Evolutionary conservation across 2,888 invertebrate genomes (phyloP).

Genomic region (Cylindroiulus punctatus): DNA sequence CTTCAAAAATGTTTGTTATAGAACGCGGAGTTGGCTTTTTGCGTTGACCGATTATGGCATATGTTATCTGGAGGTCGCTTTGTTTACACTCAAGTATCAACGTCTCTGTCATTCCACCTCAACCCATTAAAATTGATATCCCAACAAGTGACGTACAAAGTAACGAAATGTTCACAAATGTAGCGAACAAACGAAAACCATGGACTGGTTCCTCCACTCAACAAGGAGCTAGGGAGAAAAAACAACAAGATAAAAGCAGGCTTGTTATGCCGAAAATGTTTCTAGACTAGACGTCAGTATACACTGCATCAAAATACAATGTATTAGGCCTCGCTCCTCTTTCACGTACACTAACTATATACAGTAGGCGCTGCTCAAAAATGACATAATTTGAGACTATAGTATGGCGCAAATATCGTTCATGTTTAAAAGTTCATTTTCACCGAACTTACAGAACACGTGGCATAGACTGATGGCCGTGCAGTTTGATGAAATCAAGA

Average conservation of each 20-base stretch:
- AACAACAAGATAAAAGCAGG: not conserved
- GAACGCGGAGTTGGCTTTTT: not conserved
- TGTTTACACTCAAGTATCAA: slow-evolving; percentile 15
- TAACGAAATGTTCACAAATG: not conserved
- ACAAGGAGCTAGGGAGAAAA: not conserved
- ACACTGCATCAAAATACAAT: not conserved
- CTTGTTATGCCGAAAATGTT: not conserved
- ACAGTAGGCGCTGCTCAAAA: not conserved
- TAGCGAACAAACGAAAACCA: slow-evolving; percentile 1
- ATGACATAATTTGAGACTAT: too few species aligned
- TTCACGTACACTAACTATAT: too few species aligned
- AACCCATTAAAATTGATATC: slow-evolving; percentile 2
- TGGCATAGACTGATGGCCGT: too few species aligned
- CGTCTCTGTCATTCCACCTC: not conserved
- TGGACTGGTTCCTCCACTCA: not conserved
- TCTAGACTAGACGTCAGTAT: not conserved
- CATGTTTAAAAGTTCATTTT: too few species aligned
- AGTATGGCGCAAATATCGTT: too few species aligned
- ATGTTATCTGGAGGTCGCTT: slow-evolving; percentile 17
- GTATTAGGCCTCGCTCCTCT: not conserved
- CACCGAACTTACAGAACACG: too few species aligned
- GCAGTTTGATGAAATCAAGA: too few species aligned
- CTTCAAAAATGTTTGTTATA: slow-evolving; percentile 16
- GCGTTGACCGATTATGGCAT: slow-evolving; percentile 4
- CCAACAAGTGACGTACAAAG: slow-evolving; percentile 1